Conservation (phyloP, 92 coral and sea anemone species). For the Epizoanthus scotinus region DNA sequence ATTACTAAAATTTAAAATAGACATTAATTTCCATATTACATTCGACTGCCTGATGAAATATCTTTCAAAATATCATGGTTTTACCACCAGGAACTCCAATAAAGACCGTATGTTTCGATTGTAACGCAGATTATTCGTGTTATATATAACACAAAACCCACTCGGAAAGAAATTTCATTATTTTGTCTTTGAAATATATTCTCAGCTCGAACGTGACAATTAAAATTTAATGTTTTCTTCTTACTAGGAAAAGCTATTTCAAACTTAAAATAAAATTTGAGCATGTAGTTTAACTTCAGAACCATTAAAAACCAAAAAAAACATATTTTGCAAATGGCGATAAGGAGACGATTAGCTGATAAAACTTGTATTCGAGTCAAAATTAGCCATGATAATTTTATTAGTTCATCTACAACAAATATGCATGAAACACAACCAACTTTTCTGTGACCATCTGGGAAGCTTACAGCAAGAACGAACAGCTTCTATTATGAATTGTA, state of each 20-base stretch:
- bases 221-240: constrained; percentile 27
- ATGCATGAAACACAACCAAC: background rate
- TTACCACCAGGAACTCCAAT: constrained; percentile 51
- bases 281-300: constrained; percentile 13
- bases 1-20: constrained; percentile 59
- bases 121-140: constrained; percentile 53
- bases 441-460: constrained; percentile 17
- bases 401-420: background rate
- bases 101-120: constrained; percentile 60
- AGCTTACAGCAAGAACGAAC: constrained; percentile 14
- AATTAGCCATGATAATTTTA: constrained; percentile 19
- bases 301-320: background rate
- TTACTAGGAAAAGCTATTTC: constrained; percentile 12
- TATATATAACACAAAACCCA: constrained; percentile 61
- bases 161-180: constrained; percentile 44
- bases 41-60: constrained; percentile 57
- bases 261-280: constrained; percentile 13
- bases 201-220: constrained; percentile 10
- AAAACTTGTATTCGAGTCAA: background rate
- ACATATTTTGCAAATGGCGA: constrained; percentile 2
- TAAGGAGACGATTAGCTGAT: constrained; percentile 7
- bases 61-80: constrained; percentile 39
- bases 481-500: constrained; percentile 27
- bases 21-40: constrained; percentile 59
- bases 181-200: background rate